phyloP scores from a whole-genome alignment of 1,140 invertebrate genomes.

The Asobara japonica region DNA sequence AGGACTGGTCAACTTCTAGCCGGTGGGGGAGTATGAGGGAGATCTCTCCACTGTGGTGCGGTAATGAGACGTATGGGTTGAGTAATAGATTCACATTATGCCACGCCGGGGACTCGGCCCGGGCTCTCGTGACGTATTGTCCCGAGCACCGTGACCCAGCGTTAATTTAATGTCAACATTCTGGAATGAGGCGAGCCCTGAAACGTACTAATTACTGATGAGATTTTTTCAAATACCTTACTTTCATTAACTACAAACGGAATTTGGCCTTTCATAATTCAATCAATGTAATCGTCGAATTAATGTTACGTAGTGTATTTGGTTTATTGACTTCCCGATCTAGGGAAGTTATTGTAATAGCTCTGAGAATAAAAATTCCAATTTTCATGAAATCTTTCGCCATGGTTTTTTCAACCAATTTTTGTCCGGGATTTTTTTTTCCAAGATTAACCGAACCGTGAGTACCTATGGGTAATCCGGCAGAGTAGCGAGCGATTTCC shows the following conservation, averaged over 20 bases:
- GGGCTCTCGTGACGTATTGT: constrained; percentile 57
- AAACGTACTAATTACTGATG: not conserved
- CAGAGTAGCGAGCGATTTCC: too few relatives aligned
- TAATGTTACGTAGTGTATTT: too few relatives aligned
- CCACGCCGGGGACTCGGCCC: constrained; percentile 45
- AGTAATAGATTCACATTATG: constrained; percentile 63
- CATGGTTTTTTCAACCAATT: too few relatives aligned
- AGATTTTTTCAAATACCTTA: not conserved
- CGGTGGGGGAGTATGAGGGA: not conserved
- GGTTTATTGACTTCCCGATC: too few relatives aligned
- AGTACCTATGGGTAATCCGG: too few relatives aligned
- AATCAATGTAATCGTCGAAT: not conserved
- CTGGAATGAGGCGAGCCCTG: not conserved
- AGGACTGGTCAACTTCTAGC: constrained; percentile 6
- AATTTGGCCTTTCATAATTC: not conserved
- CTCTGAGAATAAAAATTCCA: too few relatives aligned
- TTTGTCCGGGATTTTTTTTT: too few relatives aligned
- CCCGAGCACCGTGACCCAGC: constrained; percentile 28
- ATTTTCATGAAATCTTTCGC: too few relatives aligned
- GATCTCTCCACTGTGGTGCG: constrained; percentile 22
- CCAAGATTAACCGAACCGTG: too few relatives aligned
- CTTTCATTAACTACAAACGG: not conserved
- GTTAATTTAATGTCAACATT: constrained; percentile 47
- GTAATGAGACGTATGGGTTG: constrained; percentile 58
- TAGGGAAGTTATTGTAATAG: too few relatives aligned